These are phyloP conservation scores for Pyrrhia umbra DNA, from an alignment of 2,888 invertebrate genomes.

Conservation along the genomic window DNA sequence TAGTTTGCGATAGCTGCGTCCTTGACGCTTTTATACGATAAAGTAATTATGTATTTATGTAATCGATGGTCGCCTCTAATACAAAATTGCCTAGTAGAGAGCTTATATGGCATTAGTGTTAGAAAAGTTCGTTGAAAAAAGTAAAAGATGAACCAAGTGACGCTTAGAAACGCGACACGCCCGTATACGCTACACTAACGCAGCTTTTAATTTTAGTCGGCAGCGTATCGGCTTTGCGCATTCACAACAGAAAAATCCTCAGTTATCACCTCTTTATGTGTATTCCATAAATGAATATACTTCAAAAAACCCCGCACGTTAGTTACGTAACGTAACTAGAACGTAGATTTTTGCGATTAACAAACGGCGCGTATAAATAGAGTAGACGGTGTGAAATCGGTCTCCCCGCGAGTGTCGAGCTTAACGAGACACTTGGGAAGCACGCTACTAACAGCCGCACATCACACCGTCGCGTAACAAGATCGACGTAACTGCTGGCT, in stretches of 20 bases:
- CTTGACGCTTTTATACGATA: background rate
- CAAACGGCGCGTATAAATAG: constrained; percentile 12
- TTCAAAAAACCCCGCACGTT: background rate
- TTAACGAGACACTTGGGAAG: constrained; percentile 67
- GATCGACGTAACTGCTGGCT: constrained; percentile 19
- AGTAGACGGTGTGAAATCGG: constrained; percentile 55
- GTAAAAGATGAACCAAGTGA: background rate
- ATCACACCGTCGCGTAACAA: constrained; percentile 35
- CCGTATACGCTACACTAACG: background rate
- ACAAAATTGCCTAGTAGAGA: too few relatives aligned
- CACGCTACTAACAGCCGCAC: constrained; percentile 45
- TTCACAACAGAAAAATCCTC: too few relatives aligned
- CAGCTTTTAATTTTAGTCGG: background rate
- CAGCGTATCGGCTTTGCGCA: too few relatives aligned
- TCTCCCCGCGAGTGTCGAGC: constrained; percentile 58
- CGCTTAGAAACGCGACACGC: background rate
- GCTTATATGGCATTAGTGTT: too few relatives aligned
- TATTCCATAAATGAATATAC: background rate
- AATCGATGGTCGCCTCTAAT: background rate
- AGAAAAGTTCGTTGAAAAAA: too few relatives aligned
- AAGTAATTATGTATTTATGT: background rate
- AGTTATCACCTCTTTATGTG: too few relatives aligned
- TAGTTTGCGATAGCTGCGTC: background rate
- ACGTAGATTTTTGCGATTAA: constrained; percentile 10
- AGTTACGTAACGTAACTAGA: background rate